A percentile compares a stretch with the other conserved stretches of the same genome.
phyloP scores from a whole-genome alignment of 1,140 invertebrate genomes.

The Lanistes nyassanus region DNA sequence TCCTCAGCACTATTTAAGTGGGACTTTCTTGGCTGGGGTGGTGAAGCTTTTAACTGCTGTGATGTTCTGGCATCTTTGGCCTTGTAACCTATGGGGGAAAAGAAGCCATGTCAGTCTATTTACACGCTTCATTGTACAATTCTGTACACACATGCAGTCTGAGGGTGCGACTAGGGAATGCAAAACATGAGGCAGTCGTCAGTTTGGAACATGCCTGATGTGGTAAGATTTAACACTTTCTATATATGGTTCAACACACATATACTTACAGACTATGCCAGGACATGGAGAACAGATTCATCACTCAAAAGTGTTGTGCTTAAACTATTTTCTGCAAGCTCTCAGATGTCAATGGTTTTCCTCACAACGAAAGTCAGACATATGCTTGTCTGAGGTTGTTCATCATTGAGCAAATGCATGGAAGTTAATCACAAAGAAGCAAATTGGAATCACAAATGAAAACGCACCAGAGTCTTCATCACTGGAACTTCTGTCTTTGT shows the following conservation, averaged over 20 bases:
- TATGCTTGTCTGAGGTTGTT: neutral
- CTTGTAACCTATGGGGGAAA: conserved; percentile 25
- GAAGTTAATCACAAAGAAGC: too few species aligned
- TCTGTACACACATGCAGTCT: too few species aligned
- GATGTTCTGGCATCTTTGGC: conserved; percentile 38
- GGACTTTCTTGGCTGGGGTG: conserved; percentile 36
- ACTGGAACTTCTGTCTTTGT: conserved; percentile 14
- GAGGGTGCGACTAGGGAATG: too few species aligned
- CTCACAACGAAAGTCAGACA: neutral
- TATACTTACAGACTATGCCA: too few species aligned
- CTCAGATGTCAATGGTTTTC: neutral
- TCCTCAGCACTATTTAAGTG: conserved; percentile 47
- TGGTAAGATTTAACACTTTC: too few species aligned
- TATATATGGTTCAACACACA: too few species aligned
- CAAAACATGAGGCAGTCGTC: too few species aligned
- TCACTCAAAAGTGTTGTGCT: neutral
- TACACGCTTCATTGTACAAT: too few species aligned
- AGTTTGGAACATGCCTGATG: too few species aligned
- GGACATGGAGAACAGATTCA: too few species aligned
- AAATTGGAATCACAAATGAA: too few species aligned
- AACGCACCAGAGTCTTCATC: conserved; percentile 19
- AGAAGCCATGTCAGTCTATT: neutral
- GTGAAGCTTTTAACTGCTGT: conserved; percentile 45
- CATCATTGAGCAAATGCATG: too few species aligned
- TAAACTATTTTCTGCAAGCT: neutral